These are phyloP conservation scores for Dicycla oo DNA, from an alignment of 2,888 invertebrate species.

Conservation along the genomic window DNA sequence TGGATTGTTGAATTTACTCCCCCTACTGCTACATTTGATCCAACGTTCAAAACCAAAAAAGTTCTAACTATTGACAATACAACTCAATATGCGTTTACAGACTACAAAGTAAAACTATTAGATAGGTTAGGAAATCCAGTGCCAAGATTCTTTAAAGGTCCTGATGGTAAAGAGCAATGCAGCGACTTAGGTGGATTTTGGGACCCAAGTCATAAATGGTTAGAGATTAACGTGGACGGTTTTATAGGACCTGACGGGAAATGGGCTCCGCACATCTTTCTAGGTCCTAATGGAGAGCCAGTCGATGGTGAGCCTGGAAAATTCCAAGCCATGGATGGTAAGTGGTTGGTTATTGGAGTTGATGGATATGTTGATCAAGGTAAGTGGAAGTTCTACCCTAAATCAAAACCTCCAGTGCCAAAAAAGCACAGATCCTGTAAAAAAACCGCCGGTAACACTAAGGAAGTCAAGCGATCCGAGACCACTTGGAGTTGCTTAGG, in stretches of 20 bases:
- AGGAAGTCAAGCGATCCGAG: conserved; percentile 69
- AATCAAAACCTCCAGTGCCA: conserved; percentile 47
- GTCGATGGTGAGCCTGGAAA: conserved; percentile 82
- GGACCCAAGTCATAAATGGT: conserved; percentile 82
- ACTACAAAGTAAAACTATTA: conserved; percentile 82
- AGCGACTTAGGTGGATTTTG: conserved; percentile 88
- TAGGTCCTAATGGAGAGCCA: conserved; percentile 81
- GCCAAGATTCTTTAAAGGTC: conserved; percentile 84
- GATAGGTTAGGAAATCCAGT: conserved; percentile 83
- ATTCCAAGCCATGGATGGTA: conserved; percentile 77
- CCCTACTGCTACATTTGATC: conserved; percentile 81
- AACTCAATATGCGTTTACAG: conserved; percentile 83
- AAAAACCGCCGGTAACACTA: conserved; percentile 63
- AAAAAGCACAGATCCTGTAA: conserved; percentile 45
- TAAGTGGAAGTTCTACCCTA: conserved; percentile 81
- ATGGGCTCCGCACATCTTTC: conserved; percentile 83
- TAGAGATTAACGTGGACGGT: conserved; percentile 85
- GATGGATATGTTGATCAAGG: conserved; percentile 84
- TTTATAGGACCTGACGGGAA: conserved; percentile 81
- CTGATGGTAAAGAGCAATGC: conserved; percentile 84
- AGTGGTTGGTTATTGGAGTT: conserved; percentile 82
- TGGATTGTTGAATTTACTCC: conserved; percentile 89
- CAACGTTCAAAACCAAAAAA: conserved; percentile 78
- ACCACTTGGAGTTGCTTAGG: conserved; percentile 85
- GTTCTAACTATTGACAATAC: conserved; percentile 70